These are phyloP conservation scores for Tipula lateralis DNA, from an alignment of 2,888 invertebrate species.

Conservation along the genomic window DNA sequence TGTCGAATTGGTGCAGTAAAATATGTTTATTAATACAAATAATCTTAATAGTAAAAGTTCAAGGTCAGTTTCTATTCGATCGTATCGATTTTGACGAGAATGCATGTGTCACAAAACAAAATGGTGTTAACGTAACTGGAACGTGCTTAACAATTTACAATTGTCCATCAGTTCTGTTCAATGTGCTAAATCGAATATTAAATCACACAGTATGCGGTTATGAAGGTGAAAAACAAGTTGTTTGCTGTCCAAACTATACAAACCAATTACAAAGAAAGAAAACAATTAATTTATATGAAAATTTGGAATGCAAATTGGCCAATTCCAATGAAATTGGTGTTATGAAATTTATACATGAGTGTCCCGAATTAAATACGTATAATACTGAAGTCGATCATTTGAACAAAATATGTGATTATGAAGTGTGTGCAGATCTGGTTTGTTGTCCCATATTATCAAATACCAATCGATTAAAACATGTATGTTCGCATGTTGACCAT, in stretches of 20 bases:
- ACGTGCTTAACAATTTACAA: neutral
- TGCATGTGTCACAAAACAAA: neutral
- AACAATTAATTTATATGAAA: neutral
- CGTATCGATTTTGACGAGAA: neutral
- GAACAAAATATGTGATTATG: neutral
- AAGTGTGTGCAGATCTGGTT: neutral
- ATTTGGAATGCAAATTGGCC: neutral
- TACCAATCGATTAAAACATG: neutral
- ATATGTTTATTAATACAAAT: too few relatives aligned
- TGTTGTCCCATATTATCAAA: neutral
- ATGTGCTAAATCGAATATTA: neutral
- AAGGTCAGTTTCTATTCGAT: too few relatives aligned
- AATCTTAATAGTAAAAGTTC: too few relatives aligned
- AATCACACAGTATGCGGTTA: neutral
- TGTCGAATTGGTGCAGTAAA: too few relatives aligned
- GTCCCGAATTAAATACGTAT: neutral
- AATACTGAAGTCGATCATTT: neutral
- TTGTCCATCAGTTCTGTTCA: neutral
- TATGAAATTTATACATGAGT: neutral
- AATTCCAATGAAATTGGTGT: neutral
- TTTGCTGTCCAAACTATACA: neutral
- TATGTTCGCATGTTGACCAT: neutral
- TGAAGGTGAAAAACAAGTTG: neutral
- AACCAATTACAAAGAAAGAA: neutral
- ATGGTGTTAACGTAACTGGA: neutral